phyloP scores from a whole-genome alignment of 2,888 invertebrate genomes.

The Orgyia antiqua region DNA sequence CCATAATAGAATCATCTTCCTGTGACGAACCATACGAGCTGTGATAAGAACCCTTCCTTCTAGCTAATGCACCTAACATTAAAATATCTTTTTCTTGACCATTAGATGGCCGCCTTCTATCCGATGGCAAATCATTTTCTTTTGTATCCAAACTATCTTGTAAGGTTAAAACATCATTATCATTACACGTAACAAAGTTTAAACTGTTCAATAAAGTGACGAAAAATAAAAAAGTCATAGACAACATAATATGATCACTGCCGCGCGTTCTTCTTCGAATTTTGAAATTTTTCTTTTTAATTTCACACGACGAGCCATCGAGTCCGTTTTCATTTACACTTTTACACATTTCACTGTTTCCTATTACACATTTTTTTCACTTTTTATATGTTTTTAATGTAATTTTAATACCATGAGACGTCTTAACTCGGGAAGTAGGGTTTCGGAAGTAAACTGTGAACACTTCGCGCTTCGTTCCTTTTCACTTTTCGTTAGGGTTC shows the following conservation, averaged over 20 bases:
- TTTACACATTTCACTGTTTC: conserved; percentile 40
- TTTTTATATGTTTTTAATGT: conserved; percentile 20
- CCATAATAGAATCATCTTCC: conserved; percentile 86
- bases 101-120: conserved; percentile 73
- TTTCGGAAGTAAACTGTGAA: conserved; percentile 61
- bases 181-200: conserved; percentile 39
- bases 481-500: conserved; percentile 56
- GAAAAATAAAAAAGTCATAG: conserved; percentile 31
- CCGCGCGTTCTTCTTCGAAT: conserved; percentile 44
- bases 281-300: conserved; percentile 51
- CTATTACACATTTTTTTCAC: conserved; percentile 30
- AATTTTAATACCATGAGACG: conserved; percentile 38
- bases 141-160: conserved; percentile 60
- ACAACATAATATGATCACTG: conserved; percentile 22
- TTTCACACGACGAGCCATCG: conserved; percentile 46
- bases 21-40: conserved; percentile 57
- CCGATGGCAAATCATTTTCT: conserved; percentile 49
- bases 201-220: conserved; percentile 35
- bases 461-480: conserved; percentile 42
- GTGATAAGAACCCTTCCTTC: conserved; percentile 79
- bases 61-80: conserved; percentile 84
- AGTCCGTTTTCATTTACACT: conserved; percentile 37
- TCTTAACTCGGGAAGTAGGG: conserved; percentile 48
- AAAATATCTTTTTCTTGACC: conserved; percentile 87
- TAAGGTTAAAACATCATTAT: conserved; percentile 66